Evolutionary conservation across 2,113 vertebrate species (phyloP).

Genomic region (Pollimyrus isidori): DNA sequence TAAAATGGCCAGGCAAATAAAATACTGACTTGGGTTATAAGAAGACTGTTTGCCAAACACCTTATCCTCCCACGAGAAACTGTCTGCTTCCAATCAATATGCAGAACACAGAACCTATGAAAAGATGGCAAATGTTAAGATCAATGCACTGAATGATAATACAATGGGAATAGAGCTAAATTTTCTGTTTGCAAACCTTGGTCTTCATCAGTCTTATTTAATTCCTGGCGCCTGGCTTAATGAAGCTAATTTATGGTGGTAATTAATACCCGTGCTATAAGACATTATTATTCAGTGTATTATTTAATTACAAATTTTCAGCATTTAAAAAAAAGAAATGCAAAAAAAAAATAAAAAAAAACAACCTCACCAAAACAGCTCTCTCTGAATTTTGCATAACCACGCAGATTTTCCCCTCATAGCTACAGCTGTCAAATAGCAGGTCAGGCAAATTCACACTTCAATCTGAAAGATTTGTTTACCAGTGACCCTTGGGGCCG

Average conservation of each 20-base stretch:
- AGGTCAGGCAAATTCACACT: not conserved
- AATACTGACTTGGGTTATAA: slow-evolving; percentile 21
- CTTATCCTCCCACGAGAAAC: slow-evolving; percentile 16
- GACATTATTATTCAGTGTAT: not conserved
- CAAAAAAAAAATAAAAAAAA: not conserved
- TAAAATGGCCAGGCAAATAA: slow-evolving; percentile 21
- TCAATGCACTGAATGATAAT: slow-evolving; percentile 21
- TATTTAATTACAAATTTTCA: too few relatives aligned
- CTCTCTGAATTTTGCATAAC: not conserved
- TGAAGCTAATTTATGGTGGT: slow-evolving; percentile 3
- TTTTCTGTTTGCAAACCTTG: slow-evolving; percentile 7
- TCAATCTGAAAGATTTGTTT: not conserved
- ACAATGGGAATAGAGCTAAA: not conserved
- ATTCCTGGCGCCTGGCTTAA: slow-evolving; percentile 17
- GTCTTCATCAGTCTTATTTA: slow-evolving; percentile 17
- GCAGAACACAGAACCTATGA: slow-evolving; percentile 22
- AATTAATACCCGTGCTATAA: not conserved
- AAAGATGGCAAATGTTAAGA: slow-evolving; percentile 24
- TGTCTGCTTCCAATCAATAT: slow-evolving; percentile 22
- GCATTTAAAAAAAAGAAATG: too few relatives aligned
- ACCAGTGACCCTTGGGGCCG: not conserved
- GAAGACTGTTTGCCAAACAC: slow-evolving; percentile 21
- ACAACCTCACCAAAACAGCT: not conserved
- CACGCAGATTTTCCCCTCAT: not conserved
- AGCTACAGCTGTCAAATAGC: not conserved